These are phyloP conservation scores for Drosophila ananassae DNA, from an alignment of 1,140 invertebrate genomes.

Conservation along the genomic window DNA sequence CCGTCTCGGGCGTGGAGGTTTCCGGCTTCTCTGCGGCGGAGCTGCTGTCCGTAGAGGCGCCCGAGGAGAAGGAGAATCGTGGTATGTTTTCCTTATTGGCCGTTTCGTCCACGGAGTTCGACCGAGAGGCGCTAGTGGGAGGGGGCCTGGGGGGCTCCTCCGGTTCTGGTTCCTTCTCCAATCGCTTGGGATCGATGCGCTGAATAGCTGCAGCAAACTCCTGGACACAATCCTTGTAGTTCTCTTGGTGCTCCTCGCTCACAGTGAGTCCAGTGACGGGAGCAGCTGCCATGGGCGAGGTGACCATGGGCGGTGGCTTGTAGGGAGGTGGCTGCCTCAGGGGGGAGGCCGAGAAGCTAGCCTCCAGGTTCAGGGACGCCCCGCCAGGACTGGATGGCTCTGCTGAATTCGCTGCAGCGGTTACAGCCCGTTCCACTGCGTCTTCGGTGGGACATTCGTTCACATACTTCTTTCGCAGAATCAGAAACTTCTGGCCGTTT, in stretches of 20 bases:
- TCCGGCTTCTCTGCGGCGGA: conserved; percentile 46
- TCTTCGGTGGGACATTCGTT: conserved; percentile 84
- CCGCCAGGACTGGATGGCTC: conserved; percentile 68
- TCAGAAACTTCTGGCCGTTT: conserved; percentile 92
- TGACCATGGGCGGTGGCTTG: conserved; percentile 87
- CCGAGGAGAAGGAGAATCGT: conserved; percentile 78
- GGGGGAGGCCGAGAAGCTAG: conserved; percentile 14
- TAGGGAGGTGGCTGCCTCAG: conserved; percentile 86
- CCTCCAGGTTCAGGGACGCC: conserved; percentile 66
- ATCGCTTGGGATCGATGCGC: conserved; percentile 54
- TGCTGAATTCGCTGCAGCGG: conserved; percentile 62
- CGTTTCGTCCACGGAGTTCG: conserved; percentile 67
- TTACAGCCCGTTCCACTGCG: conserved; percentile 82
- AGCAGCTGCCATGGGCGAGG: conserved; percentile 8
- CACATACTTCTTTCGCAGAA: conserved; percentile 91
- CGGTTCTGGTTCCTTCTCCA: conserved; percentile 34
- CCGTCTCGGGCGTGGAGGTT: conserved; percentile 30
- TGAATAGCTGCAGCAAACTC: conserved; percentile 68
- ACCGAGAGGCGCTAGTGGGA: conserved; percentile 38
- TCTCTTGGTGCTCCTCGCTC: conserved; percentile 58
- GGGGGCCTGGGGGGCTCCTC: neutral
- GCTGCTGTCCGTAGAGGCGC: conserved; percentile 64
- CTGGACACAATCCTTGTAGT: conserved; percentile 76
- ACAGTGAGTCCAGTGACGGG: conserved; percentile 29
- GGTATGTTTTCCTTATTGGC: conserved; percentile 78